Conservation (phyloP, 2,888 invertebrate genomes). For the Stegana nigrithorax region DNA sequence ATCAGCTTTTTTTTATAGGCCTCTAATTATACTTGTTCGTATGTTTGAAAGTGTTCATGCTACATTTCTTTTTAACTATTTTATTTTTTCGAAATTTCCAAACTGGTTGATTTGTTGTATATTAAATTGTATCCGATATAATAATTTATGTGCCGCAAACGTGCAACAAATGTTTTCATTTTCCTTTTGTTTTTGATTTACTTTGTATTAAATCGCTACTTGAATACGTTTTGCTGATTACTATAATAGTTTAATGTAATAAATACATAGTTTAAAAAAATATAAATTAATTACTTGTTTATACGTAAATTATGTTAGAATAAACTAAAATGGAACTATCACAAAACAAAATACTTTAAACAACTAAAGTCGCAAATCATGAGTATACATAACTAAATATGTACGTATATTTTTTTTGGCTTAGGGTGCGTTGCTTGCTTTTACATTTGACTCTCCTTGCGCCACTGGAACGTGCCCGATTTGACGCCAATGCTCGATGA, state of each 20-base stretch:
- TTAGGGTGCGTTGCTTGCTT: slow-evolving; percentile 20
- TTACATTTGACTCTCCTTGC: slow-evolving; percentile 70
- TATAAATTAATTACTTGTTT: slow-evolving; percentile 26
- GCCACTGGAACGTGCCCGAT: slow-evolving; percentile 70
- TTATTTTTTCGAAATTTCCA: not conserved
- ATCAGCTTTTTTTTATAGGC: slow-evolving; percentile 8
- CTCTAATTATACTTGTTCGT: slow-evolving; percentile 15
- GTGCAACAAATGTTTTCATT: slow-evolving; percentile 13
- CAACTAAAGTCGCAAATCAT: slow-evolving; percentile 33
- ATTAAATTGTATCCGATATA: not conserved
- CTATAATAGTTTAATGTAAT: slow-evolving; percentile 5
- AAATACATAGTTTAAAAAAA: slow-evolving; percentile 6
- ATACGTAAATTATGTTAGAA: slow-evolving; percentile 35
- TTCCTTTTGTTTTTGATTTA: slow-evolving; percentile 1
- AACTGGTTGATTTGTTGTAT: not conserved
- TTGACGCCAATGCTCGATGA: slow-evolving; percentile 70
- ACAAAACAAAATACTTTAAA: slow-evolving; percentile 56
- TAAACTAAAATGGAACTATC: slow-evolving; percentile 56
- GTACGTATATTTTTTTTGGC: slow-evolving; percentile 19
- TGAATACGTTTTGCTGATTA: slow-evolving; percentile 1
- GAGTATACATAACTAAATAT: slow-evolving; percentile 24
- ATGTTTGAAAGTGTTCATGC: slow-evolving; percentile 6
- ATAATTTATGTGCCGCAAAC: not conserved
- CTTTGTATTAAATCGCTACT: not conserved
- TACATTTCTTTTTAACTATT: slow-evolving; percentile 21